Conservation (phyloP, 2,113 vertebrate genomes). For the Sinosuthora webbiana region DNA sequence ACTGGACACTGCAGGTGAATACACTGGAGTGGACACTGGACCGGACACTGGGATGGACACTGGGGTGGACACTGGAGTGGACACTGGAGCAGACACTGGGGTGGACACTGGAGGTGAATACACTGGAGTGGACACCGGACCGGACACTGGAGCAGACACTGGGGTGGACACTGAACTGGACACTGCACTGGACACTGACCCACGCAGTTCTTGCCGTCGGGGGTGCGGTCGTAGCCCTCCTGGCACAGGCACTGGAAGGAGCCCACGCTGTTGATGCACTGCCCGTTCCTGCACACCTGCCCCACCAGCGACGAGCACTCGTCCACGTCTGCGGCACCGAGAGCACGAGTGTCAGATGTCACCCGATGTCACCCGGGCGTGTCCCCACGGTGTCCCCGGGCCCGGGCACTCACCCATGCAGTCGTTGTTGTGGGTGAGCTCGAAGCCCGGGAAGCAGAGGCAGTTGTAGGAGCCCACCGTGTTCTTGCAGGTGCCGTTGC, state of each 20-base stretch:
- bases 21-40: background rate
- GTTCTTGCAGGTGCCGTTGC: slow-evolving; percentile 93
- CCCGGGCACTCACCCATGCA: slow-evolving; percentile 82
- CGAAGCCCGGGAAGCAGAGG: slow-evolving; percentile 91
- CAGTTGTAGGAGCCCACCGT: slow-evolving; percentile 92
- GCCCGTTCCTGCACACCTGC: slow-evolving; percentile 88
- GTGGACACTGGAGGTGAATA: too few relatives aligned
- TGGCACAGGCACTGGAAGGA: slow-evolving; percentile 92
- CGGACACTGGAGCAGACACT: too few relatives aligned
- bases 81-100: background rate
- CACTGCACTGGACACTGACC: slow-evolving; percentile 71
- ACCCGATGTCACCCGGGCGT: accelerated
- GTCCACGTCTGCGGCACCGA: slow-evolving; percentile 79
- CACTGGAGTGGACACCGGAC: too few relatives aligned
- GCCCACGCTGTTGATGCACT: slow-evolving; percentile 88
- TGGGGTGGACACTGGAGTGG: background rate
- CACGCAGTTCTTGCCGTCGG: slow-evolving; percentile 88
- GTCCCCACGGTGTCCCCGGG: background rate
- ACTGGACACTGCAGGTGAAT: too few relatives aligned
- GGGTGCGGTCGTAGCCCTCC: slow-evolving; percentile 89
- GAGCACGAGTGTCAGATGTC: accelerated
- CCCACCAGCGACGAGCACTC: slow-evolving; percentile 85
- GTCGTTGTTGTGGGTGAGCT: slow-evolving; percentile 86
- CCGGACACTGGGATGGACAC: background rate
- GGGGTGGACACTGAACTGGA: accelerated